Evolutionary conservation across 2,888 invertebrate genomes (phyloP).

Genomic region (Eristalinus aeneus): DNA sequence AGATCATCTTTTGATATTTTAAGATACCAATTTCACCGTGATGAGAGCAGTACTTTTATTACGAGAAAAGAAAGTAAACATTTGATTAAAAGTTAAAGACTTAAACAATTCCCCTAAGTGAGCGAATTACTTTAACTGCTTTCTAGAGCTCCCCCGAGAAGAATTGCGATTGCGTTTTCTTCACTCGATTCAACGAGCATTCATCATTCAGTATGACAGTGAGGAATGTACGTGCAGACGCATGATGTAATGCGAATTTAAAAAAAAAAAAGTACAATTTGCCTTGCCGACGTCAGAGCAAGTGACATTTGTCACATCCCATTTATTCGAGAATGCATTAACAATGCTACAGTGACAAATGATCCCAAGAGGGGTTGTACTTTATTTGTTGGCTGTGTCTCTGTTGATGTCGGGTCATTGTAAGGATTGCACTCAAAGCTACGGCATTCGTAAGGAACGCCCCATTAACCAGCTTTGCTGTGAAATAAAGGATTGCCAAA

Average conservation of each 20-base stretch:
- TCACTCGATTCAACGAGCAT: not conserved
- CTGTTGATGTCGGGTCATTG: not conserved
- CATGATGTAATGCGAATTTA: not conserved
- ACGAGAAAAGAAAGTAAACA: not conserved
- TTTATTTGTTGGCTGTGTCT: not conserved
- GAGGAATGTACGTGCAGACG: not conserved
- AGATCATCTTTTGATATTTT: not conserved
- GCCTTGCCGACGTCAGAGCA: not conserved
- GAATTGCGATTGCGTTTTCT: not conserved
- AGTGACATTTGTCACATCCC: conserved; percentile 33
- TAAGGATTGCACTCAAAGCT: not conserved
- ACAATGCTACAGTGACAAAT: conserved; percentile 33
- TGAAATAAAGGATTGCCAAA: not conserved
- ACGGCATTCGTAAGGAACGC: not conserved
- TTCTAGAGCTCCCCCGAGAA: not conserved
- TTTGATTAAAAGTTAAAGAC: conserved; percentile 27
- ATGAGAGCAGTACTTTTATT: not conserved
- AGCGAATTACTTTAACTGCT: not conserved
- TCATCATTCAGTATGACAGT: not conserved
- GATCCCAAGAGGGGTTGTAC: not conserved
- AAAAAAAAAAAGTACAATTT: not conserved
- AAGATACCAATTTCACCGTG: not conserved
- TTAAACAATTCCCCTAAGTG: not conserved
- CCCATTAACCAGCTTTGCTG: not conserved
- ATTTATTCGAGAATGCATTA: conserved; percentile 33